Conservation (phyloP, 2,888 invertebrate species). For the Drosophila austrosaltans region DNA sequence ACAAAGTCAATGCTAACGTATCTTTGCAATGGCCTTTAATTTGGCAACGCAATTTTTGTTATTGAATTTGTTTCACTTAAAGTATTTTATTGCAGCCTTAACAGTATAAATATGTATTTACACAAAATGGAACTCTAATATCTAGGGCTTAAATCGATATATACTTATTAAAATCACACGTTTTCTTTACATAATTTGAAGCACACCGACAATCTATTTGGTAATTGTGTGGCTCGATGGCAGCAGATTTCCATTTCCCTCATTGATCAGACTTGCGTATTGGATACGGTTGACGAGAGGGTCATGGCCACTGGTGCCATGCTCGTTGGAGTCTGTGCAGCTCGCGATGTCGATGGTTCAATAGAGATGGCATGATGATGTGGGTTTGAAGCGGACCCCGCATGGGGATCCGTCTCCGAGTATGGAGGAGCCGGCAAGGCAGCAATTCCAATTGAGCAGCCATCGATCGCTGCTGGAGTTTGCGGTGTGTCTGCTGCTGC, state of each 20-base stretch:
- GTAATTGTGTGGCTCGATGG: constrained; percentile 48
- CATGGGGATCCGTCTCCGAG: constrained; percentile 56
- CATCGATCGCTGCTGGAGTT: constrained; percentile 14
- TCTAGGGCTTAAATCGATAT: constrained; percentile 51
- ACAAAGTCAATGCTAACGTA: too few species aligned
- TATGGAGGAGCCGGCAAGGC: constrained; percentile 72
- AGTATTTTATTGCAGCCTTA: constrained; percentile 54
- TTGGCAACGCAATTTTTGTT: neutral
- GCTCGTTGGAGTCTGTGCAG: constrained; percentile 51
- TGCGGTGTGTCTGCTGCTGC: constrained; percentile 38
- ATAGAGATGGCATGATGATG: constrained; percentile 30
- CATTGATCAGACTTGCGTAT: constrained; percentile 31
- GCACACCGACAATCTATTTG: constrained; percentile 48
- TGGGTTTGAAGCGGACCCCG: neutral
- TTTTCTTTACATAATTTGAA: constrained; percentile 56
- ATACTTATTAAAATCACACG: constrained; percentile 67
- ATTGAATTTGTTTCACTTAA: constrained; percentile 26
- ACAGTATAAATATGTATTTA: constrained; percentile 65
- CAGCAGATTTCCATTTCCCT: constrained; percentile 27
- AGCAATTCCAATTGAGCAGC: constrained; percentile 57
- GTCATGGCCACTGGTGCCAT: constrained; percentile 33
- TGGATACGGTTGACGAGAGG: constrained; percentile 34
- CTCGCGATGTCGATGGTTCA: constrained; percentile 69
- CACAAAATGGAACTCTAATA: constrained; percentile 55
- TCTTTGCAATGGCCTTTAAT: too few species aligned